phyloP scores from a whole-genome alignment of 2,113 vertebrate species.

The Charadrius vociferus region DNA sequence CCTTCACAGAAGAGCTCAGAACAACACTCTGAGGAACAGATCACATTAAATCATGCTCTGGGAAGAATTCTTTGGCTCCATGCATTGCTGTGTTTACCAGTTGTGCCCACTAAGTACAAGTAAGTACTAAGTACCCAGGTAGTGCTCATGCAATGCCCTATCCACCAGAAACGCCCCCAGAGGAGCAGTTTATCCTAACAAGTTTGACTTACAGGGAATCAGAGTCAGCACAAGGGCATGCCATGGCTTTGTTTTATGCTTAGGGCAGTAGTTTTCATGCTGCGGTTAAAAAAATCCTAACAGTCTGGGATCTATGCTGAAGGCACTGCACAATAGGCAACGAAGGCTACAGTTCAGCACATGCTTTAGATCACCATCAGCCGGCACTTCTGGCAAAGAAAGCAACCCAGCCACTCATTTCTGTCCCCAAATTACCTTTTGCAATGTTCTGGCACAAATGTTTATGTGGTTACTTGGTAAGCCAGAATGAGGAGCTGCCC shows the following conservation, averaged over 20 bases:
- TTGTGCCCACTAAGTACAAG: background rate
- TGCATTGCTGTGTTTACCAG: background rate
- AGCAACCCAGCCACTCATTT: background rate
- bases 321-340: background rate
- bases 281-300: background rate
- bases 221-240: background rate
- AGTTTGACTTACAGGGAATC: background rate
- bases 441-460: background rate
- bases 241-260: background rate
- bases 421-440: background rate
- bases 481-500: background rate
- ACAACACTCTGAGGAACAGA: background rate
- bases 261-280: background rate
- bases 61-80: background rate
- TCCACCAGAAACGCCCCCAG: background rate
- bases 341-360: background rate
- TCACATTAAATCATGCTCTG: background rate
- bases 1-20: background rate
- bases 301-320: background rate
- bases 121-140: background rate
- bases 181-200: background rate
- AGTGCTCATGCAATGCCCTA: background rate
- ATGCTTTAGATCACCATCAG: background rate
- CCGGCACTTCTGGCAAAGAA: background rate
- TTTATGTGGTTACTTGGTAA: background rate